A percentile compares a stretch with the other conserved stretches of the same genome.
Conservation (phyloP, 2,888 invertebrate genomes). For the Drosophila mercatorum region DNA sequence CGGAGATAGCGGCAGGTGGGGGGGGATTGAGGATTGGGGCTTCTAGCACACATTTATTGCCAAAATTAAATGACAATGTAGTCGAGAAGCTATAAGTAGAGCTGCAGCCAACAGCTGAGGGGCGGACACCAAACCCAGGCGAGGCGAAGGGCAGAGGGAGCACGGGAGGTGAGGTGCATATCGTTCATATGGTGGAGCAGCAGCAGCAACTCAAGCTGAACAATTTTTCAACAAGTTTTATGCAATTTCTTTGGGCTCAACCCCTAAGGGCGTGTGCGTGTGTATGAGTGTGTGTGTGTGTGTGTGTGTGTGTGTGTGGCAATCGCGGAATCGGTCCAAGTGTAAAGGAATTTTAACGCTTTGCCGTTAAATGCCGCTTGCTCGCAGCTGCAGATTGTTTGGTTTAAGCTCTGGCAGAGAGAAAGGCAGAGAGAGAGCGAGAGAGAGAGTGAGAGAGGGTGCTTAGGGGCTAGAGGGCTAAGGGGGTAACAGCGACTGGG, state of each 20-base stretch:
- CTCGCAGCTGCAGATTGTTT: conserved; percentile 73
- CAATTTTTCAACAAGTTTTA: conserved; percentile 78
- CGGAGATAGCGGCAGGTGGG: background rate
- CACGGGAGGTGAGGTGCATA: background rate
- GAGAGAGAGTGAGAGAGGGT: background rate
- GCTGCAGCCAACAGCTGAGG: background rate
- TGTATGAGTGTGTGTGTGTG: conserved; percentile 30
- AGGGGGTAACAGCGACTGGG: background rate
- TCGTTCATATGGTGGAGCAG: conserved; percentile 47
- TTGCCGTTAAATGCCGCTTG: conserved; percentile 63
- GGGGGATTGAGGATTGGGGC: background rate
- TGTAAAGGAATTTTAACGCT: conserved; percentile 79
- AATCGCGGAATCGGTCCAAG: conserved; percentile 64
- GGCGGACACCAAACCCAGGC: too few species aligned
- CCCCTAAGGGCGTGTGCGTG: background rate
- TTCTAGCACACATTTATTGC: conserved; percentile 74
- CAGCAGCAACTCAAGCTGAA: conserved; percentile 45
- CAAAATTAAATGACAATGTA: conserved; percentile 82
- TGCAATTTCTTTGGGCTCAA: conserved; percentile 50
- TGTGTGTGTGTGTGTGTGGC: conserved; percentile 38
- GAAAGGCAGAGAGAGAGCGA: background rate
- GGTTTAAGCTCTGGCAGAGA: conserved; percentile 54
- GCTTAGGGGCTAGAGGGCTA: background rate
- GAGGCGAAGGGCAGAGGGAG: background rate
- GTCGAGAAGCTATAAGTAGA: conserved; percentile 57